phyloP scores from a whole-genome alignment of 2,797 vertebrate species.

The Ctenosaura bakeri region DNA sequence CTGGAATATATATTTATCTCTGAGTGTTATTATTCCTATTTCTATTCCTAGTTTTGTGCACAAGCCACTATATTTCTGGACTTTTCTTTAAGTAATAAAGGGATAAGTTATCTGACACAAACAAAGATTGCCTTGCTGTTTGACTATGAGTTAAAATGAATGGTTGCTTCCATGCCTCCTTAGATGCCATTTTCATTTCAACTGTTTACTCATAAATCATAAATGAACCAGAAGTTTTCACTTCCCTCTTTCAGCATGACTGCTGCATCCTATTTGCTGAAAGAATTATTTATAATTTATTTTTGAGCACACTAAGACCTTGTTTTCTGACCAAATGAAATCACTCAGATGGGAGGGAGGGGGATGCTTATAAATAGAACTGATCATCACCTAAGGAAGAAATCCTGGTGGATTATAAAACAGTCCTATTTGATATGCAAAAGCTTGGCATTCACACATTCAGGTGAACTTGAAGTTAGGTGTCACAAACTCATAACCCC shows the following conservation, averaged over 20 bases:
- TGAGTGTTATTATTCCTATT: not conserved
- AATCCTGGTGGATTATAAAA: conserved; percentile 54
- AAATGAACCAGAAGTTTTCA: conserved; percentile 72
- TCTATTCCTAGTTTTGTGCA: not conserved
- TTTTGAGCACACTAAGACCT: conserved; percentile 61
- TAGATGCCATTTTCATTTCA: conserved; percentile 62
- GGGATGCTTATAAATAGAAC: conserved; percentile 79
- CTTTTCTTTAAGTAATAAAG: conserved; percentile 45
- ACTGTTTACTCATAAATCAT: conserved; percentile 71
- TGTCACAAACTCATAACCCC: not conserved
- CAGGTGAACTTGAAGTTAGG: not conserved
- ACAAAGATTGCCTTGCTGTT: conserved; percentile 53
- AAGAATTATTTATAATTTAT: conserved; percentile 63
- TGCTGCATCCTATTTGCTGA: conserved; percentile 67
- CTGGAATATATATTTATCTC: not conserved
- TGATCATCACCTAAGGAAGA: conserved; percentile 71
- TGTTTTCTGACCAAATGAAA: conserved; percentile 68
- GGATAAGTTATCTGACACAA: conserved; percentile 56
- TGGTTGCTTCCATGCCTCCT: conserved; percentile 64
- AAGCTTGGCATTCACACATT: conserved; percentile 51
- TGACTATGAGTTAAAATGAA: conserved; percentile 42
- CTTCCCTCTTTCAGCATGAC: conserved; percentile 70
- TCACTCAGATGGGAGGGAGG: conserved; percentile 42
- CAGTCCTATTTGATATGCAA: conserved; percentile 39
- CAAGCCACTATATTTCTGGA: not conserved